Evolutionary conservation across 1,140 invertebrate genomes (phyloP).

Genomic region (Dendrolimus punctatus): DNA sequence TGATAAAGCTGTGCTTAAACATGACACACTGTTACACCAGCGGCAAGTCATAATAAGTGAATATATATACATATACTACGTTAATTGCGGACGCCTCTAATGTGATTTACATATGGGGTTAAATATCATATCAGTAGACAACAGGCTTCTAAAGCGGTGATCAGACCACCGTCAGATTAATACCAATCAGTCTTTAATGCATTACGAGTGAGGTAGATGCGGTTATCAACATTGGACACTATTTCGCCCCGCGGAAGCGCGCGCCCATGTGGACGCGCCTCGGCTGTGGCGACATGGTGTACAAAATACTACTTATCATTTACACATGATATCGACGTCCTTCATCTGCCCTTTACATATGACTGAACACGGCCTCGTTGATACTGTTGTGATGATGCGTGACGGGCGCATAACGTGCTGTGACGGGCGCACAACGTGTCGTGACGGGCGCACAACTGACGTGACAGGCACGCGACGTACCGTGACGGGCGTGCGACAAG

Average conservation of each 20-base stretch:
- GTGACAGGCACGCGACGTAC: no score
- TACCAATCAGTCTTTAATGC: slow-evolving; percentile 58
- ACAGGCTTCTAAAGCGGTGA: slow-evolving; percentile 63
- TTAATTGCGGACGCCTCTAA: slow-evolving; percentile 14
- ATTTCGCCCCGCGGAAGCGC: slow-evolving; percentile 20
- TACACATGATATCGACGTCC: slow-evolving; percentile 36
- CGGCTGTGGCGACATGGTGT: slow-evolving; percentile 21
- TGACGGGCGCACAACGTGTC: no score
- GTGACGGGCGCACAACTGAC: no score
- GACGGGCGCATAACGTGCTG: no score
- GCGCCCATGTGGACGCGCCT: slow-evolving; percentile 1
- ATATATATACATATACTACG: neutral
- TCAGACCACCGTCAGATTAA: slow-evolving; percentile 58
- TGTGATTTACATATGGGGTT: neutral
- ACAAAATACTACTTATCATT: slow-evolving; percentile 48
- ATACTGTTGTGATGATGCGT: neutral
- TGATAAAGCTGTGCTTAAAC: neutral
- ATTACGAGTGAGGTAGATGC: slow-evolving; percentile 61
- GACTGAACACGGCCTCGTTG: neutral
- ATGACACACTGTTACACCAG: slow-evolving; percentile 3
- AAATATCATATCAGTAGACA: slow-evolving; percentile 40
- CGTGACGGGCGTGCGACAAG: no score
- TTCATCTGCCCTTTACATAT: slow-evolving; percentile 26
- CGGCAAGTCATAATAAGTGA: no score
- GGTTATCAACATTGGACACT: slow-evolving; percentile 49